Percentiles rank a stretch among this genome's conserved stretches.
These are phyloP conservation scores for Theocolax elegans DNA, from an alignment of 1,140 invertebrate species.

Conservation along the genomic window DNA sequence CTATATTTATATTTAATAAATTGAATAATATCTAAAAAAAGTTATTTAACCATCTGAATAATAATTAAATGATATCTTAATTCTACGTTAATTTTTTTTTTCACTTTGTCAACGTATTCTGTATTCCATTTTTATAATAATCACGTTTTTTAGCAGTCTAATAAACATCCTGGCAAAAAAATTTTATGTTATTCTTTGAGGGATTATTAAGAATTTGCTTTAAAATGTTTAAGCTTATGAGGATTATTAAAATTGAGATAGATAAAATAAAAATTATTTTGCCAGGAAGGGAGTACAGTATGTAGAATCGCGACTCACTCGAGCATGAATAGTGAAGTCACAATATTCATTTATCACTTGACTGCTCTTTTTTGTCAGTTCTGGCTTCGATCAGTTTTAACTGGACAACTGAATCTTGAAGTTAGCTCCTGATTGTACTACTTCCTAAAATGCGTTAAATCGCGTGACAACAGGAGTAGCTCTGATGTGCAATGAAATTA, in stretches of 20 bases:
- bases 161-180: slow-evolving; percentile 39
- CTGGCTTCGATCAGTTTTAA: slow-evolving; percentile 20
- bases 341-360: slow-evolving; percentile 40
- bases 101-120: slow-evolving; percentile 37
- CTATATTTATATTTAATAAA: slow-evolving; percentile 28
- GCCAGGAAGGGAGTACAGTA: slow-evolving; percentile 23
- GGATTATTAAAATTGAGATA: slow-evolving; percentile 2
- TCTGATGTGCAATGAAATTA: slow-evolving; percentile 27
- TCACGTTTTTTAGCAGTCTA: slow-evolving; percentile 37
- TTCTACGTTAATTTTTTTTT: slow-evolving; percentile 28
- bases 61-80: slow-evolving; percentile 40
- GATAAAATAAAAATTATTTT: slow-evolving; percentile 40
- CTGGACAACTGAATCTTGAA: slow-evolving; percentile 32
- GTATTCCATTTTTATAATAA: slow-evolving; percentile 28
- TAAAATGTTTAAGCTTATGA: slow-evolving; percentile 5
- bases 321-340: slow-evolving; percentile 25
- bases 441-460: slow-evolving; percentile 1
- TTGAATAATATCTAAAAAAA: slow-evolving; percentile 37
- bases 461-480: slow-evolving; percentile 19
- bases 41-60: slow-evolving; percentile 35
- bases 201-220: slow-evolving; percentile 26
- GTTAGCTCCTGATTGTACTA: slow-evolving; percentile 22
- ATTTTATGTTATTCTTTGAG: slow-evolving; percentile 1
- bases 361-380: slow-evolving; percentile 35
- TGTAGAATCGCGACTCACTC: slow-evolving; percentile 34